Evolutionary conservation across 2,888 invertebrate genomes (phyloP), one percentile per base, ranked within the genome.

Genomic region (Dioctria linearis): DNA sequence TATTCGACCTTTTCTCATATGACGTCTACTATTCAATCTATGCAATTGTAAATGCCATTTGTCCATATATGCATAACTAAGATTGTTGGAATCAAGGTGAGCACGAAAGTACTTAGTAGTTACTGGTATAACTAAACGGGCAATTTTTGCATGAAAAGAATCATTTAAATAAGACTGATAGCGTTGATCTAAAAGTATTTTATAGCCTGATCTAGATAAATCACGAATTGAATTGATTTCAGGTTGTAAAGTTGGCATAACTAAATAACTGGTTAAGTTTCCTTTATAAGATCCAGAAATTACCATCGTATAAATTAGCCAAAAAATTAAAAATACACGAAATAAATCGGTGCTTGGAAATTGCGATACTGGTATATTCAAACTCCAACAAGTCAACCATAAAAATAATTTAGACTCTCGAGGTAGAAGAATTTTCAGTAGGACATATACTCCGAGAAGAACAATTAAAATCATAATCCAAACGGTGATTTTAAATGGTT

Each of bases 61-160:
- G 78, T 91, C 85, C 65, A 92, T 84, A 65, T 90, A 86, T 1
- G 91, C 92, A 80, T 90, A 90, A 39, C 89, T 85, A 13, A 71
- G 8, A 71, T 69, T 57, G 8, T 67, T 79, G 9, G 37, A 59
- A 9, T 11, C 43, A 40, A 71, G 9, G 0, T 79, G 37, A 6
- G 8, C 3, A n/a, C 13, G 2, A 37, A 67, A 67, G 9, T 54
- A n/a, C 59, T 79, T 37, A 9, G 57, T 43, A 43, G 46, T 5
- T 3, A 57, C 69, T n/a, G 37, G 61, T 5, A 42, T n/a, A 46
- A 76, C 37, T 11, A 46, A n/a, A 5, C 43, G 42, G 9, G 67
- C 0, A 4, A 69, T 43, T 73, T 42, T 4, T 5, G 2, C 13
- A 11, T 81, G 80, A 5, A 84, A 81, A 46, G 85, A 80, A 86